Evolutionary conservation across 2,113 vertebrate species (phyloP).

Genomic region (Anguilla japonica): DNA sequence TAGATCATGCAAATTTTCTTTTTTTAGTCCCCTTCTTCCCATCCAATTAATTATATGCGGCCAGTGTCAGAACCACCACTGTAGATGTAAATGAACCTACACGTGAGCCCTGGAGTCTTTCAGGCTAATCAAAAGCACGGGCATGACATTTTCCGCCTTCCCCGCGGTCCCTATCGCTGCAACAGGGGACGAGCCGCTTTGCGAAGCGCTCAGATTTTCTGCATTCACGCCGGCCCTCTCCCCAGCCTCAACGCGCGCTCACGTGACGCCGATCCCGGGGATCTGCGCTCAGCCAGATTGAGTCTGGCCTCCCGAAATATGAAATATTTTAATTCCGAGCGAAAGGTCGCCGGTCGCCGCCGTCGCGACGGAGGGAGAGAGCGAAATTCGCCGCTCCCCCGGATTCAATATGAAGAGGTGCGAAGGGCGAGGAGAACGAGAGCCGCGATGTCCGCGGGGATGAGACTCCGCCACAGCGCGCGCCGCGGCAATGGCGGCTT

Average conservation of each 20-base stretch:
- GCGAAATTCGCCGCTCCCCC: background rate
- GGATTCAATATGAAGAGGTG: background rate
- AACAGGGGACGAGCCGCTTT: background rate
- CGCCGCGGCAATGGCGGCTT: background rate
- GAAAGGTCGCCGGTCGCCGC: background rate
- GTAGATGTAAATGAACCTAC: background rate
- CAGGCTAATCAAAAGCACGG: background rate
- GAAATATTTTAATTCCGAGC: constrained; percentile 2
- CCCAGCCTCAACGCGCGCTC: background rate
- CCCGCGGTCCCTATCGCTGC: background rate
- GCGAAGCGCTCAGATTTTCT: background rate
- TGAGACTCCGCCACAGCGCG: background rate
- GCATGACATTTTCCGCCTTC: background rate
- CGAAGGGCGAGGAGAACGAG: background rate
- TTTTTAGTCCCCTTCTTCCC: background rate
- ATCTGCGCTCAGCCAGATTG: background rate
- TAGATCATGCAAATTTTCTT: background rate
- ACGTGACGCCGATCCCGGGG: background rate
- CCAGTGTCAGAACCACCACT: background rate
- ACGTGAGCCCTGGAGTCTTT: background rate
- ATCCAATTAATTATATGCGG: background rate
- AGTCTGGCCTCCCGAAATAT: background rate
- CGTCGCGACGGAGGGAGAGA: background rate
- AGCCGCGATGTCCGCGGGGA: background rate
- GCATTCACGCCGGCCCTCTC: background rate